These are phyloP conservation scores for Alouatta palliata DNA, from an alignment of 2,113 vertebrate species.

Conservation along the genomic window DNA sequence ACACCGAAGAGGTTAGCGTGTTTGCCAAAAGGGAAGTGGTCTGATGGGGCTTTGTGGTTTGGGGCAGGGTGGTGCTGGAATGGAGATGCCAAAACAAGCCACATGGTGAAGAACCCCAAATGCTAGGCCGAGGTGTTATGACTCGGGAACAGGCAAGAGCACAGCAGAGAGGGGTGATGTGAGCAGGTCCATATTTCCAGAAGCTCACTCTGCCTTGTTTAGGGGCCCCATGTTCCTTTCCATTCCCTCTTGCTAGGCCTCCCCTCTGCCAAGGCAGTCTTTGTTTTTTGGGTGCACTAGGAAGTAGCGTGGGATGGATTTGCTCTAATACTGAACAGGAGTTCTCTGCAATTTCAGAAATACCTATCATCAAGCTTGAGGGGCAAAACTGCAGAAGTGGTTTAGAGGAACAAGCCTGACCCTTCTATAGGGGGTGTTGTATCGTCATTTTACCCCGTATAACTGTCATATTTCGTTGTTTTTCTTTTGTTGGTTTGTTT, in stretches of 20 bases:
- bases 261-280: neutral
- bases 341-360: neutral
- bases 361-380: neutral
- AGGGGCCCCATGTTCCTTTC: neutral
- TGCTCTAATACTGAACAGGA: neutral
- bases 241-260: neutral
- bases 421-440: neutral
- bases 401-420: neutral
- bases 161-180: neutral
- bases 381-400: neutral
- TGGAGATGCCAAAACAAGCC: neutral
- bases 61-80: neutral
- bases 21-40: neutral
- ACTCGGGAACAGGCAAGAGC: neutral
- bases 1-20: neutral
- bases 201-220: neutral
- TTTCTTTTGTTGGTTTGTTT: too few relatives aligned
- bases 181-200: neutral
- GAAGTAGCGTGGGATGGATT: neutral
- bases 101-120: neutral
- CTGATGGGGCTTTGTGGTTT: neutral
- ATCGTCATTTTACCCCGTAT: neutral
- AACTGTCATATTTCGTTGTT: neutral
- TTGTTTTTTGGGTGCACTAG: neutral
- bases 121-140: neutral